These are phyloP conservation scores for Panzeria rudis DNA, from an alignment of 2,888 invertebrate species.

Conservation along the genomic window DNA sequence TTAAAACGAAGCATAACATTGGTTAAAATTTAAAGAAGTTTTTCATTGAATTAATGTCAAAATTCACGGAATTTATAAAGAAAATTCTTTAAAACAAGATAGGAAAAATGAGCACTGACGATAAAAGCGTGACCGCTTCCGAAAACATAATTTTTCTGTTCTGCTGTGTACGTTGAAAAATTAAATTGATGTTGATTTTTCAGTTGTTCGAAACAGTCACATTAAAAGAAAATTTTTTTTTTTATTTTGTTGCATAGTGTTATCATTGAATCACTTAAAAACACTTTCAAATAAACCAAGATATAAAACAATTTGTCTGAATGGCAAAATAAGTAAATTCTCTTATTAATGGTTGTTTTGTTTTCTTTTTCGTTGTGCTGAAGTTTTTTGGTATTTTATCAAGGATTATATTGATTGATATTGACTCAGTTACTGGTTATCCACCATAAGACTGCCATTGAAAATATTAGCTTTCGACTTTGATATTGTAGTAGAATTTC, in stretches of 20 bases:
- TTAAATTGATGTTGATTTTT: no score
- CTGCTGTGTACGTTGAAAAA: no score
- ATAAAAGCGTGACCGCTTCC: not conserved
- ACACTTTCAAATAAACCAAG: not conserved
- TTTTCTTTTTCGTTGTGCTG: not conserved
- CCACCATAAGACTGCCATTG: slow-evolving; percentile 76
- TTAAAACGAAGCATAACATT: no score
- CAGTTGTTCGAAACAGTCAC: no score
- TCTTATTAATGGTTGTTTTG: not conserved
- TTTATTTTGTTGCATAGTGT: no score
- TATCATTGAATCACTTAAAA: not conserved
- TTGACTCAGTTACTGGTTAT: slow-evolving; percentile 72
- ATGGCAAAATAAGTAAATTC: not conserved
- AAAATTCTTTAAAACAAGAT: no score
- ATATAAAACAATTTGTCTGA: no score
- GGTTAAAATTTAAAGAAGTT: no score
- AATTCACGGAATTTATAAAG: no score
- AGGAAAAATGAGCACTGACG: not conserved
- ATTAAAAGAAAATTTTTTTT: no score
- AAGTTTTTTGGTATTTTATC: slow-evolving; percentile 30
- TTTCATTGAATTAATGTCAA: no score
- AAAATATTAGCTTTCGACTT: slow-evolving; percentile 72
- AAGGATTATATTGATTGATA: slow-evolving; percentile 69
- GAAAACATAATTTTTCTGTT: no score
- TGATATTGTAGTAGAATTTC: slow-evolving; percentile 17